Evolutionary conservation across 23 tunicate species (phyloP), one percentile per base, ranked within the genome.

Genomic region (Halocynthia roretzi): DNA sequence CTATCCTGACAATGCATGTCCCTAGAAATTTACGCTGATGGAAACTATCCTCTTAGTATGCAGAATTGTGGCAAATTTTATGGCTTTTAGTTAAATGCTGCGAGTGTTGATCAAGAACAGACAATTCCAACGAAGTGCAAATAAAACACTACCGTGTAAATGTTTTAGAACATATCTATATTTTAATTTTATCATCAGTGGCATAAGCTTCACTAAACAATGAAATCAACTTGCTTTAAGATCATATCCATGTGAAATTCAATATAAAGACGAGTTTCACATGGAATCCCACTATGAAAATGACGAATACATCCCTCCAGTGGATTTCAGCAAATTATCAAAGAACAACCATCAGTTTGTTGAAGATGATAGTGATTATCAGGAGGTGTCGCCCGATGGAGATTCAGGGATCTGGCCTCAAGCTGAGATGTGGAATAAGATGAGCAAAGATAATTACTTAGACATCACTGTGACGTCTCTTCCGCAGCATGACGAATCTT

Each of bases 361-460:
- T 74, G 78, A 74, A 53, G 78, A 74, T 54, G 78, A 74, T 53
- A 15, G 50, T 48, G 78, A 74, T 14, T 8, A 9, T 10, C 0
- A 12, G 9, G 64, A 74, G 23, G 20, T 64, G 14, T 15, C 65
- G 8, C 56, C 69, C 56, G 78, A 56, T 54, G 55, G 64, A 8
- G 78, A 74, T 4, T 74, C 78, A 19, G 78, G 78, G 9, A 64
- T 74, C 8, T 74, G 78, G 78, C 78, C 78, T 8, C 55, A 74
- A 54, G 11, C 19, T 8, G 78, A 74, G 22, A 54, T 19, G 17
- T 74, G 78, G 78, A 48, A 74, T 48, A 74, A 40, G 9, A 48
- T 74, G 21, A 40, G 23, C 14, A 19, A 44, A 8, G 22, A 64
- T 15, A 52, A 18, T 18, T 74, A 74, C 31, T 53, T 74, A 0